Evolutionary conservation across 2,113 vertebrate genomes (phyloP), one percentile per base, ranked within the genome.

Genomic region (Glaucomys volans): DNA sequence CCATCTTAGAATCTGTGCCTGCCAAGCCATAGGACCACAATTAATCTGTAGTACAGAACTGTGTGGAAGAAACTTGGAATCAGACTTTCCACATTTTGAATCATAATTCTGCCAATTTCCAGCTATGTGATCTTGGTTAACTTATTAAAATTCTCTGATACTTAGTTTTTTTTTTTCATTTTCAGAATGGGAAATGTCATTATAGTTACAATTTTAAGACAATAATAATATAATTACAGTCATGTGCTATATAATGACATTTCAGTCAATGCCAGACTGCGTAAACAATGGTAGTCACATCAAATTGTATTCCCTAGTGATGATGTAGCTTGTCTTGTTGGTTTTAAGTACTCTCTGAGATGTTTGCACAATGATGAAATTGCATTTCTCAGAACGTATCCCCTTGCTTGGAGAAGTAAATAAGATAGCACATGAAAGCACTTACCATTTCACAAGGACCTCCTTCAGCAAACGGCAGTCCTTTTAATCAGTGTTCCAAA

Each of bases 401-500:
- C 40, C 40, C 42, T 84, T 13, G 64, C 64, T 87, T 66, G 28
- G 75, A 80, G 24, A 28, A 47, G 74, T 89, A 84, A 90, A 84
- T 86, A 88, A 66, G 24, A 57, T 30, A 89, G 47, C 4, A 6
- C n/a, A 42, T 85, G 47, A 93, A 93, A 90, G 18, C n/a, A 67
- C 35, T 67, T 47, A 62, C 28, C 75, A 83, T 90, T 95, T 92
- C 37, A 74, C 17, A 90, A 92, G 64, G 71, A 92, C 11, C 11
- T 94, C 42, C 69, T 47, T 94, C 57, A 92, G 44, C 75, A 97
- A 96, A 83, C 32, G 75, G 16, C 17, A 64, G 1, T 93, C 59
- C 37, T 96, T 92, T 89, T 67, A 76, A 59, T 96, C 59, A 69
- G n/a, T 80, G 59, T 93, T 85, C 62, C 30, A 14, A 87, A 59